These are phyloP conservation scores for Cotesia glomerata DNA, from an alignment of 1,140 invertebrate genomes.

Conservation along the genomic window DNA sequence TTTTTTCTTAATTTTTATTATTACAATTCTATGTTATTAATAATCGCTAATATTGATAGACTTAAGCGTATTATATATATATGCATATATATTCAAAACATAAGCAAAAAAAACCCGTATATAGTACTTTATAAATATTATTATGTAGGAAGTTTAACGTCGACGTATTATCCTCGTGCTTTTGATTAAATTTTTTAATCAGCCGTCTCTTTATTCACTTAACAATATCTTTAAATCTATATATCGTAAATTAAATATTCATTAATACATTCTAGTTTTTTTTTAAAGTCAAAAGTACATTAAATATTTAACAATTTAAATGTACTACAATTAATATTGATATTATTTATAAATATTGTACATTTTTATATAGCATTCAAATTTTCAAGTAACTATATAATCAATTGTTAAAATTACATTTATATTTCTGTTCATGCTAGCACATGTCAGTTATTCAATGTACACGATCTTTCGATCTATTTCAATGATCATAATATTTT, in stretches of 20 bases:
- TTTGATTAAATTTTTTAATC: constrained; percentile 2
- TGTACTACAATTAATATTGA: constrained; percentile 42
- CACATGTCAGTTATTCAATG: constrained; percentile 19
- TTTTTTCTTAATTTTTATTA: constrained; percentile 20
- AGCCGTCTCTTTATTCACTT: not conserved
- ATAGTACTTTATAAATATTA: constrained; percentile 42
- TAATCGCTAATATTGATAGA: constrained; percentile 52
- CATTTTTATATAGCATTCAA: constrained; percentile 62
- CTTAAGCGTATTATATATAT: constrained; percentile 41
- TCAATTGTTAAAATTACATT: too few species aligned
- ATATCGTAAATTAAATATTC: constrained; percentile 22
- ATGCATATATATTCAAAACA: not conserved
- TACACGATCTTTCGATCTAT: constrained; percentile 33
- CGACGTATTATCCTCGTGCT: constrained; percentile 8
- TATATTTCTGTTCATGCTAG: not conserved
- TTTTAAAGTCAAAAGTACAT: too few species aligned
- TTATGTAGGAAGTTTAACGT: constrained; percentile 37
- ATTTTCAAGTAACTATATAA: constrained; percentile 27
- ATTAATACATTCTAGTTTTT: too few species aligned
- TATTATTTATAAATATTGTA: constrained; percentile 62
- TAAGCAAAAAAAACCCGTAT: constrained; percentile 8
- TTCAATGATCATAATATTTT: constrained; percentile 14
- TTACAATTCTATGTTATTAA: constrained; percentile 46
- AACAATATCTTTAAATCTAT: not conserved
- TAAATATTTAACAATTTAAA: constrained; percentile 29